Evolutionary conservation across 1,140 invertebrate genomes (phyloP).

Genomic region (Anastatus disparis): DNA sequence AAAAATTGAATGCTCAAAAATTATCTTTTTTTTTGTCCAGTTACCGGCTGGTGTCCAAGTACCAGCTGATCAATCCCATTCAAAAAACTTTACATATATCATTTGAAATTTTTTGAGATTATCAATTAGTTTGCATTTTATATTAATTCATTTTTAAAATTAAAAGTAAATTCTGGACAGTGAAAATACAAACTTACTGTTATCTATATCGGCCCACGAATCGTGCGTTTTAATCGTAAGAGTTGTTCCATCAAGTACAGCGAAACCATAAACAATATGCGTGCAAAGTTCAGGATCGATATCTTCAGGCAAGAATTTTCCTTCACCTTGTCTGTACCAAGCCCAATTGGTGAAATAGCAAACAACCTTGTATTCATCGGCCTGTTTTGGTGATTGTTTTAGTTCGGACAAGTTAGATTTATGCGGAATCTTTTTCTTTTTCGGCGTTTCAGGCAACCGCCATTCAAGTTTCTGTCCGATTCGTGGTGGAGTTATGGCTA

Average conservation of each 20-base stretch:
- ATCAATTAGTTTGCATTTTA: too few relatives aligned
- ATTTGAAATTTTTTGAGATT: too few relatives aligned
- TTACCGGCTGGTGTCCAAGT: too few relatives aligned
- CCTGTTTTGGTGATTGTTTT: not conserved
- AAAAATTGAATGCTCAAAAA: too few relatives aligned
- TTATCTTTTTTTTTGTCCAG: too few relatives aligned
- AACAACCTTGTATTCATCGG: slow-evolving; percentile 68
- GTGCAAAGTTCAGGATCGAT: slow-evolving; percentile 76
- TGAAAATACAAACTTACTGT: slow-evolving; percentile 59
- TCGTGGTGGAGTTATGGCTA: slow-evolving; percentile 53
- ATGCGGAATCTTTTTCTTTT: not conserved
- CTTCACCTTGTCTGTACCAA: slow-evolving; percentile 71
- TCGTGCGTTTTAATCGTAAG: slow-evolving; percentile 72
- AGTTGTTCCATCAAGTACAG: slow-evolving; percentile 68
- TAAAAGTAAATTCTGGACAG: not conserved
- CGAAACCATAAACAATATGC: slow-evolving; percentile 78
- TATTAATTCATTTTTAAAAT: too few relatives aligned
- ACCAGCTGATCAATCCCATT: too few relatives aligned
- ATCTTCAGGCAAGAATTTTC: slow-evolving; percentile 71
- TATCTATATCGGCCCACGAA: slow-evolving; percentile 73
- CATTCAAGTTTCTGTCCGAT: slow-evolving; percentile 53
- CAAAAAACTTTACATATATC: too few relatives aligned
- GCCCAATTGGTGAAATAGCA: slow-evolving; percentile 77
- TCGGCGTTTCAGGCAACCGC: slow-evolving; percentile 34
- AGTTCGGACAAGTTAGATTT: not conserved